These are phyloP conservation scores for Phoenoteleia sp. DNA, from an alignment of 2,888 invertebrate genomes.

Conservation along the genomic window DNA sequence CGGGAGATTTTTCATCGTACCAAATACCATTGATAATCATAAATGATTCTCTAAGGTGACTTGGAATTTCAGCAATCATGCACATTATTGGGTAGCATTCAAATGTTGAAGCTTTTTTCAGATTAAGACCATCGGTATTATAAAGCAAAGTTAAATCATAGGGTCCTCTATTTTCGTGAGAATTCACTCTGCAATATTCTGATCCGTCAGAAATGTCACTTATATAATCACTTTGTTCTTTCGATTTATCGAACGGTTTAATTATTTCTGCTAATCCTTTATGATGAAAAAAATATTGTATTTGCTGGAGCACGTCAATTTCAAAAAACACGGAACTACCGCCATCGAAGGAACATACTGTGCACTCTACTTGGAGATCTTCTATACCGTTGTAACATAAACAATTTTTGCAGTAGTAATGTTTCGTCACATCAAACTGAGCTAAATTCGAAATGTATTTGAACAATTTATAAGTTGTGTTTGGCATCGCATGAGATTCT, in stretches of 20 bases:
- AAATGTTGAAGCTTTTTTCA: slow-evolving; percentile 43
- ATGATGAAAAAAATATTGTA: slow-evolving; percentile 52
- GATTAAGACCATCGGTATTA: slow-evolving; percentile 62
- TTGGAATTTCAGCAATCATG: slow-evolving; percentile 56
- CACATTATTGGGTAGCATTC: slow-evolving; percentile 62
- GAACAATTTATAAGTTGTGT: slow-evolving; percentile 36
- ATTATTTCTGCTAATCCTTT: slow-evolving; percentile 42
- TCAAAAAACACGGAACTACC: slow-evolving; percentile 65
- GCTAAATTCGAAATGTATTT: slow-evolving; percentile 20
- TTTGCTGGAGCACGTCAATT: slow-evolving; percentile 60
- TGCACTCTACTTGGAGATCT: slow-evolving; percentile 5
- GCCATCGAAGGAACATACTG: slow-evolving; percentile 40
- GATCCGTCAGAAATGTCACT: slow-evolving; percentile 58
- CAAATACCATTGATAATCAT: slow-evolving; percentile 50
- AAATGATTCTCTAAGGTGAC: slow-evolving; percentile 45
- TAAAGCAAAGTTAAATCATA: slow-evolving; percentile 61
- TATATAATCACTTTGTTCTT: slow-evolving; percentile 8
- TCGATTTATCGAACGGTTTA: slow-evolving; percentile 9
- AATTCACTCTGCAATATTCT: slow-evolving; percentile 67
- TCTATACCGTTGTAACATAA: slow-evolving; percentile 32
- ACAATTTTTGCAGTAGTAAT: slow-evolving; percentile 57
- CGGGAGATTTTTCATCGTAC: slow-evolving; percentile 43
- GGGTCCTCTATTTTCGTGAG: slow-evolving; percentile 19
- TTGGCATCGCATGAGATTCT: slow-evolving; percentile 15
- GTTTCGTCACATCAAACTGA: slow-evolving; percentile 21